phyloP scores from a whole-genome alignment of 2,797 vertebrate genomes.

The Danio aesculapii region DNA sequence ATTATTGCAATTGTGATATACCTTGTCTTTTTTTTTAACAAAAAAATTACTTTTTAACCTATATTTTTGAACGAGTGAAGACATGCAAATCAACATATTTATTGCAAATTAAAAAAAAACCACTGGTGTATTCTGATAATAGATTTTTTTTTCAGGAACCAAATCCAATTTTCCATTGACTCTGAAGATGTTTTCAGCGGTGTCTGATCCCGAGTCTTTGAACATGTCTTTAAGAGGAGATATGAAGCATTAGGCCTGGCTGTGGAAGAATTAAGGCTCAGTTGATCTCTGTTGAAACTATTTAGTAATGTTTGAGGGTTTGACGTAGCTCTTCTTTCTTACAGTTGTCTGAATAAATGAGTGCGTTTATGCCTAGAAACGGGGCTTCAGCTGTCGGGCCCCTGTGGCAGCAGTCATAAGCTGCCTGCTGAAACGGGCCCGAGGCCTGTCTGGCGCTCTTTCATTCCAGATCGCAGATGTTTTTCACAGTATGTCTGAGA shows the following conservation, averaged over 20 bases:
- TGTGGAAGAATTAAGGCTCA: conserved; percentile 60
- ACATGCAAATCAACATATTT: neutral
- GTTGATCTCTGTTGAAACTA: conserved; percentile 61
- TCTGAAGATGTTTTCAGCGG: conserved; percentile 1
- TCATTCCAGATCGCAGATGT: conserved; percentile 16
- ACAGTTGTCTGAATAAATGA: conserved; percentile 61
- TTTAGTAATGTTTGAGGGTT: conserved; percentile 58
- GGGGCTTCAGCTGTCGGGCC: conserved; percentile 33
- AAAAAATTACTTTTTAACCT: no score
- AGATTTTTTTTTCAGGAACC: neutral
- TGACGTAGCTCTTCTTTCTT: conserved; percentile 47
- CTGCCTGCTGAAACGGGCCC: conserved; percentile 22
- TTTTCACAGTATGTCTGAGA: conserved; percentile 23
- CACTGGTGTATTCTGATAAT: conserved; percentile 4
- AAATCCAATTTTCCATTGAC: conserved; percentile 22
- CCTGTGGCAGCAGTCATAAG: conserved; percentile 10
- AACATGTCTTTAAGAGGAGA: conserved; percentile 70
- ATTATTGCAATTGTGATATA: no score
- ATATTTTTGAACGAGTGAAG: no score
- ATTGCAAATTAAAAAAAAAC: neutral
- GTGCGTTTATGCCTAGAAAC: conserved; percentile 34
- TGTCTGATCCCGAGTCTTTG: conserved; percentile 33
- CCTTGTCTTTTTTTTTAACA: no score
- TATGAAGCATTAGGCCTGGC: conserved; percentile 63
- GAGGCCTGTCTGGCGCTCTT: conserved; percentile 37